Evolutionary conservation across 2,797 vertebrate genomes (phyloP).

Genomic region (Gadopsis marmoratus): DNA sequence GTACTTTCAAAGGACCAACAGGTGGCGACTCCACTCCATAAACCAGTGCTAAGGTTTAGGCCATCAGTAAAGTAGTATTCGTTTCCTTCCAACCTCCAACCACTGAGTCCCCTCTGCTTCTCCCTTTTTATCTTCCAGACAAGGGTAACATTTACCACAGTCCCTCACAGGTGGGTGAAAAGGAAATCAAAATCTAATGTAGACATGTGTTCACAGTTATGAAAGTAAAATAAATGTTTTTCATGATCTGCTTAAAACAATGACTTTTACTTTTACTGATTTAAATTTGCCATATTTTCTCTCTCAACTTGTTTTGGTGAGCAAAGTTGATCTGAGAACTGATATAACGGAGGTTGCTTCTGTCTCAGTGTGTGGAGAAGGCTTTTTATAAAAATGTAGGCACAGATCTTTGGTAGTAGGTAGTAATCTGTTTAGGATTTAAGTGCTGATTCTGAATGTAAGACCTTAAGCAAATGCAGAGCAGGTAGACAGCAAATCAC

Average conservation of each 20-base stretch:
- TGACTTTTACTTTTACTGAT: neutral
- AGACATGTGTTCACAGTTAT: neutral
- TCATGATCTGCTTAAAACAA: too few relatives aligned
- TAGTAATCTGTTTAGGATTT: constrained; percentile 1
- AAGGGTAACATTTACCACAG: neutral
- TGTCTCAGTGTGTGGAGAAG: neutral
- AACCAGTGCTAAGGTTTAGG: neutral
- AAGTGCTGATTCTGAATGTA: neutral
- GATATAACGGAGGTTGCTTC: neutral
- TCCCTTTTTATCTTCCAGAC: neutral
- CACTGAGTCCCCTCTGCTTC: neutral
- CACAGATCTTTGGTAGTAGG: neutral
- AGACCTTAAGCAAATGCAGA: neutral
- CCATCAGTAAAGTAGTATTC: neutral
- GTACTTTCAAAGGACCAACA: constrained; percentile 28
- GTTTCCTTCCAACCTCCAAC: too few relatives aligned
- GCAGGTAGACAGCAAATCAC: too few relatives aligned
- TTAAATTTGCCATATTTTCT: neutral
- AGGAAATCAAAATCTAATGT: neutral
- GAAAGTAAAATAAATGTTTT: too few relatives aligned
- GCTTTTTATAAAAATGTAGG: neutral
- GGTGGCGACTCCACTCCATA: constrained; percentile 37
- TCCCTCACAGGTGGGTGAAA: neutral
- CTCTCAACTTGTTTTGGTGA: neutral
- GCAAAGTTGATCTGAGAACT: neutral